Evolutionary conservation across 2,888 invertebrate species (phyloP), one percentile per base, ranked within the genome.

Genomic region (Aspidiotus rigidus): DNA sequence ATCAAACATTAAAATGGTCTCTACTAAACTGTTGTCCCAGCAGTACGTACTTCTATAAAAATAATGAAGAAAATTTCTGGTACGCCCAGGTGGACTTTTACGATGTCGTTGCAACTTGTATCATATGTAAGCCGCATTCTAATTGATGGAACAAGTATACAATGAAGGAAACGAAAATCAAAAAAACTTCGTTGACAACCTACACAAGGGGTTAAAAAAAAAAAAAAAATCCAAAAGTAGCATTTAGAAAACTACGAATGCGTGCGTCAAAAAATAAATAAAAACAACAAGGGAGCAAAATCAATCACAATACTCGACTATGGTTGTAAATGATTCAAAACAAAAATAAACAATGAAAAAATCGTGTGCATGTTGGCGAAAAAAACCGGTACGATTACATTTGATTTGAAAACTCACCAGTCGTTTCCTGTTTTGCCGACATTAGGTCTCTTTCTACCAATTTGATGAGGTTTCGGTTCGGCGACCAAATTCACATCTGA

Each of bases 401-500:
- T 28, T 28, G 28, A 28, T 28, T 60, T 69, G 49, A 69, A 28
- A 73, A 81, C 83, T 83, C 76, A 85, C 85, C 85, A 85, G 75
- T 85, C 85, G 76, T 85, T 85, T 77, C 85, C 85, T 55, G 84
- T 85, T 80, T 85, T 85, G 72, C 84, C 81, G 74, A 84, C 81
- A 77, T 85, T 85, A 77, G 85, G 85, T 74, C 85, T 78, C 77
- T 85, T 86, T 74, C 85, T 80, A 73, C 85, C 85, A 42, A 84
- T 85, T 77, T 86, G 86, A 76, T 86, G 85, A 67, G 86, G 85
- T 78, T 88, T 88, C 60, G 87, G 87, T 78, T 88, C 87, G 28
- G 87, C 85, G 66, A 87, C 87, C 84, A 87, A 85, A 78, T 87
- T 88, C 73, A 87, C 86, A 81, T 86, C 86, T 86, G 82, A 70